These are phyloP conservation scores for Pandemis heparana DNA, from an alignment of 2,888 invertebrate genomes.

Conservation along the genomic window DNA sequence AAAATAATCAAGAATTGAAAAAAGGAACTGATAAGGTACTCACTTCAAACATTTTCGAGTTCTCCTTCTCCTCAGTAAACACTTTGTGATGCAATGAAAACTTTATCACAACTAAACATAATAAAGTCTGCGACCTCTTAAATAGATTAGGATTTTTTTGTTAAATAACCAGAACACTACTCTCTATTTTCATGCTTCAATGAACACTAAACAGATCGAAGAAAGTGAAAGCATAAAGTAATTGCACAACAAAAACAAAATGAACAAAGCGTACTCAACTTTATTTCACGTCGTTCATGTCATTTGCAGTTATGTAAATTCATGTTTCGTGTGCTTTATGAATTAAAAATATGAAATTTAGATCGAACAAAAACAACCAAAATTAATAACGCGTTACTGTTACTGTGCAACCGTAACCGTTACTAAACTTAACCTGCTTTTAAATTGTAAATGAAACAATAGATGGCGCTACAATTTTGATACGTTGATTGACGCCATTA, in stretches of 20 bases:
- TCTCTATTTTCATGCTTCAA: slow-evolving; percentile 74
- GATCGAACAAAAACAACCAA: neutral
- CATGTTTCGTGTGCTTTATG: neutral
- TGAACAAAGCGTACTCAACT: neutral
- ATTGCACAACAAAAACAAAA: slow-evolving; percentile 38
- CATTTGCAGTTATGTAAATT: neutral
- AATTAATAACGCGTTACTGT: slow-evolving; percentile 30
- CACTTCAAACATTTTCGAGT: slow-evolving; percentile 55
- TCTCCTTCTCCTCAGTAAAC: slow-evolving; percentile 36
- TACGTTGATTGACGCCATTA: slow-evolving; percentile 73
- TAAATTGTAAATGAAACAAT: neutral
- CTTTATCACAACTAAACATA: slow-evolving; percentile 55
- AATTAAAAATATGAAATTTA: neutral
- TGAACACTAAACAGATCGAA: slow-evolving; percentile 56
- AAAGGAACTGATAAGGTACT: slow-evolving; percentile 48
- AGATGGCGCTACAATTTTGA: slow-evolving; percentile 37
- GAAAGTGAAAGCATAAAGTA: slow-evolving; percentile 70
- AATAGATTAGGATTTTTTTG: slow-evolving; percentile 64
- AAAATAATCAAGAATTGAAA: neutral
- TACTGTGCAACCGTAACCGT: slow-evolving; percentile 16
- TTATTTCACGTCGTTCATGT: neutral
- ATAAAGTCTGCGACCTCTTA: slow-evolving; percentile 56
- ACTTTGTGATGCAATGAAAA: slow-evolving; percentile 45
- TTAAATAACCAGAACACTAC: slow-evolving; percentile 54
- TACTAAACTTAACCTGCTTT: neutral